These are phyloP conservation scores for Synergus gifuensis DNA, from an alignment of 2,888 invertebrate genomes.

Conservation along the genomic window DNA sequence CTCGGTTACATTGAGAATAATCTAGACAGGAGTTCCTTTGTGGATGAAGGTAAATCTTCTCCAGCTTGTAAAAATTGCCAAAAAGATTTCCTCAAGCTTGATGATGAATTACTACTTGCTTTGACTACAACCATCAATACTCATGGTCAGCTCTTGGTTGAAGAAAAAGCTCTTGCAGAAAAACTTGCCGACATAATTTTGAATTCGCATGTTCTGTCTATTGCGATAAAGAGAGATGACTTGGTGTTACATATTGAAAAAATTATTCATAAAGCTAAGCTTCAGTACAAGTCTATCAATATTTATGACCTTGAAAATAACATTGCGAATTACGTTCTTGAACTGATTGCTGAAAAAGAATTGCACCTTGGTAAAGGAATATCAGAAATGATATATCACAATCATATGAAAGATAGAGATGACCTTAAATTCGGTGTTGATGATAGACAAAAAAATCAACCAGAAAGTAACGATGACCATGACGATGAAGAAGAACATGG, in stretches of 20 bases:
- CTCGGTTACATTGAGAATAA: neutral
- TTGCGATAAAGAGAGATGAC: neutral
- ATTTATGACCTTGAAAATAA: constrained; percentile 27
- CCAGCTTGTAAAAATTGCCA: too few relatives aligned
- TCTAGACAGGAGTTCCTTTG: neutral
- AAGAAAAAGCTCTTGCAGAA: neutral
- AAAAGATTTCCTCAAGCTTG: neutral
- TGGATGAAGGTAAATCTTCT: neutral
- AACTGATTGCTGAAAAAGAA: neutral
- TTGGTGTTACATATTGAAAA: neutral
- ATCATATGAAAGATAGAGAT: neutral
- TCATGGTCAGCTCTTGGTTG: neutral
- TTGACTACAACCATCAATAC: neutral
- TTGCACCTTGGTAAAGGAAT: neutral
- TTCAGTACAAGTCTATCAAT: neutral
- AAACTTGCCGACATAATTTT: neutral
- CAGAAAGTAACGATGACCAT: too few relatives aligned
- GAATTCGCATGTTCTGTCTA: neutral
- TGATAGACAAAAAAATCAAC: too few relatives aligned
- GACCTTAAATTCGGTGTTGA: too few relatives aligned
- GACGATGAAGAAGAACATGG: too few relatives aligned
- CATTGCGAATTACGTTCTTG: neutral
- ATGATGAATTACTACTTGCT: neutral
- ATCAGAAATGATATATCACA: neutral
- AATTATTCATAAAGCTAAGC: neutral